These are phyloP conservation scores for Schizopygopsis malacanthus DNA, from an alignment of 2,797 vertebrate genomes.

Conservation along the genomic window DNA sequence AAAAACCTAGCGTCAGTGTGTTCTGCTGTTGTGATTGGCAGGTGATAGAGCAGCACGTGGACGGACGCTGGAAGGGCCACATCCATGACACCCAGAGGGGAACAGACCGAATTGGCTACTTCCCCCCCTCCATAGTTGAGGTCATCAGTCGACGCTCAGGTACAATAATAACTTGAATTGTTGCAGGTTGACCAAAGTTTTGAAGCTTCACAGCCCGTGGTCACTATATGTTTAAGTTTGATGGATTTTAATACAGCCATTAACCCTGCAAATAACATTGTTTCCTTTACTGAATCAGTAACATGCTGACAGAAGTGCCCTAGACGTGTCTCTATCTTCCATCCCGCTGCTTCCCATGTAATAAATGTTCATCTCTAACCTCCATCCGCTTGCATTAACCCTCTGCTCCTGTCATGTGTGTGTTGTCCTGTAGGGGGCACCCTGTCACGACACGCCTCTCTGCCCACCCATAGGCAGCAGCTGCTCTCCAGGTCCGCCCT, in stretches of 20 bases:
- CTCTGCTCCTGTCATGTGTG: constrained; percentile 46
- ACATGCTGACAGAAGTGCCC: constrained; percentile 17
- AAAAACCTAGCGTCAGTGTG: background rate
- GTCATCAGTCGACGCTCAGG: constrained; percentile 92
- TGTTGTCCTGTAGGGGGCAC: constrained; percentile 81
- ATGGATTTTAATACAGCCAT: background rate
- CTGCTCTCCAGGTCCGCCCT: constrained; percentile 80
- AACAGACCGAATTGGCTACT: constrained; percentile 92
- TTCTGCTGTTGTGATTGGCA: constrained; percentile 65
- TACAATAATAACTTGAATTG: constrained; percentile 53
- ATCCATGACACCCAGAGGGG: constrained; percentile 91
- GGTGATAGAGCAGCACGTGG: constrained; percentile 93
- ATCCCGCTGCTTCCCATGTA: constrained; percentile 63
- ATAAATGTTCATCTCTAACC: constrained; percentile 40
- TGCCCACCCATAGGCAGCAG: constrained; percentile 83
- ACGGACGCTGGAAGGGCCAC: constrained; percentile 96
- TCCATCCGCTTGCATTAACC: constrained; percentile 51
- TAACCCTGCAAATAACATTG: constrained; percentile 7
- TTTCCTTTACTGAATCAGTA: background rate
- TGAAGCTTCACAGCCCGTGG: background rate
- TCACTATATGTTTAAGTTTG: background rate
- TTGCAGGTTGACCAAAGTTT: background rate
- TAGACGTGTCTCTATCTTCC: background rate
- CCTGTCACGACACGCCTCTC: constrained; percentile 82
- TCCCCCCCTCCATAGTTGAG: constrained; percentile 93